phyloP scores from a whole-genome alignment of 2,113 vertebrate species.

The Anhinga rufa region DNA sequence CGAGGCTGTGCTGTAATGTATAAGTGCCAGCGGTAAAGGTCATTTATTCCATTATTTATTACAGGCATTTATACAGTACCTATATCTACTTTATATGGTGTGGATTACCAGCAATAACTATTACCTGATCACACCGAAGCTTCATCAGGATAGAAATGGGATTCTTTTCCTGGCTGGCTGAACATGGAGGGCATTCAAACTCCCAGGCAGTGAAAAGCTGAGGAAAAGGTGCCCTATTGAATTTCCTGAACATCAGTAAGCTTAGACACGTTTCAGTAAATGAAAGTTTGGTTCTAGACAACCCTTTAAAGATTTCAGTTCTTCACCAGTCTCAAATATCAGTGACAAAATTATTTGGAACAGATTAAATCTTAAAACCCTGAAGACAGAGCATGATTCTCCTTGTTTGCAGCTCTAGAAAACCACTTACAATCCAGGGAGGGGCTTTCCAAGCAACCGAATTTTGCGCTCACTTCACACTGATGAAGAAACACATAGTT shows the following conservation, averaged over 20 bases:
- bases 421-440: not conserved
- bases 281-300: not conserved
- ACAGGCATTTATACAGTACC: not conserved
- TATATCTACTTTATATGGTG: not conserved
- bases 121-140: not conserved
- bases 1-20: accelerated
- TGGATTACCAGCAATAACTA: not conserved
- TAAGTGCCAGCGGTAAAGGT: not conserved
- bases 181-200: not conserved
- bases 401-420: not conserved
- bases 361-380: not conserved
- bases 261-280: not conserved
- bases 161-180: not conserved
- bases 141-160: not conserved
- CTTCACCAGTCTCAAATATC: not conserved
- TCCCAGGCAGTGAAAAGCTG: not conserved
- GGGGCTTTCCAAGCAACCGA: not conserved
- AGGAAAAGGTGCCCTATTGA: not conserved
- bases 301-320: not conserved
- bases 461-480: not conserved
- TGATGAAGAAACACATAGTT: not conserved
- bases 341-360: not conserved
- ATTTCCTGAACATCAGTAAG: not conserved
- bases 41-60: not conserved
- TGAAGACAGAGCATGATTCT: not conserved